A percentile compares a stretch with the other conserved stretches of the same genome.
Conservation (phyloP, 2,888 invertebrate species). For the Panzeria rudis region DNA sequence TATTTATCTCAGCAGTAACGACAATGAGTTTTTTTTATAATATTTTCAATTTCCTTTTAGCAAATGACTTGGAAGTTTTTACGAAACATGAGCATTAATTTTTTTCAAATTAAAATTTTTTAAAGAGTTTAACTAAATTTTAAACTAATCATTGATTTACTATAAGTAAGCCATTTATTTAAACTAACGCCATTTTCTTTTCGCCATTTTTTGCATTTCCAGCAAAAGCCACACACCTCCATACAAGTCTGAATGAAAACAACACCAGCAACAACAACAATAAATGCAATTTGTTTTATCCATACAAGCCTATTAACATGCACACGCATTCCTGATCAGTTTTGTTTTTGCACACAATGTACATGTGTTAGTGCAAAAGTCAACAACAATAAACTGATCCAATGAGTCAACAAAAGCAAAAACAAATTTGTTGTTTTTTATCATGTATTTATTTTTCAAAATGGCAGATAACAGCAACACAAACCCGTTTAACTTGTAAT, state of each 20-base stretch:
- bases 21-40: constrained; percentile 34
- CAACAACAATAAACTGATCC: neutral
- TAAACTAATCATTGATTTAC: too few species aligned
- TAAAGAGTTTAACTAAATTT: too few species aligned
- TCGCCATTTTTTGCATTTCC: constrained; percentile 61
- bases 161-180: neutral
- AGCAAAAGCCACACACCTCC: constrained; percentile 53
- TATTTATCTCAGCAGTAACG: constrained; percentile 42
- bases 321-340: neutral
- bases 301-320: neutral
- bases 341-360: constrained; percentile 42
- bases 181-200: constrained; percentile 7
- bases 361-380: neutral
- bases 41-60: constrained; percentile 39
- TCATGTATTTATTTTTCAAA: constrained; percentile 7
- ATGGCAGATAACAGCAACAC: constrained; percentile 25
- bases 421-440: neutral
- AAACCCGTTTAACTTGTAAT: constrained; percentile 12
- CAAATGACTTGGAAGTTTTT: constrained; percentile 25
- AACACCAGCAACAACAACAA: neutral
- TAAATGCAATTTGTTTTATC: constrained; percentile 7
- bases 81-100: neutral
- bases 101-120: neutral
- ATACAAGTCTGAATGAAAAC: neutral
- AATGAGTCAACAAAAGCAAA: neutral